Percentiles rank a stretch among this genome's conserved stretches.
Conservation (phyloP, 2,113 vertebrate species). For the Rhizomys pruinosus region DNA sequence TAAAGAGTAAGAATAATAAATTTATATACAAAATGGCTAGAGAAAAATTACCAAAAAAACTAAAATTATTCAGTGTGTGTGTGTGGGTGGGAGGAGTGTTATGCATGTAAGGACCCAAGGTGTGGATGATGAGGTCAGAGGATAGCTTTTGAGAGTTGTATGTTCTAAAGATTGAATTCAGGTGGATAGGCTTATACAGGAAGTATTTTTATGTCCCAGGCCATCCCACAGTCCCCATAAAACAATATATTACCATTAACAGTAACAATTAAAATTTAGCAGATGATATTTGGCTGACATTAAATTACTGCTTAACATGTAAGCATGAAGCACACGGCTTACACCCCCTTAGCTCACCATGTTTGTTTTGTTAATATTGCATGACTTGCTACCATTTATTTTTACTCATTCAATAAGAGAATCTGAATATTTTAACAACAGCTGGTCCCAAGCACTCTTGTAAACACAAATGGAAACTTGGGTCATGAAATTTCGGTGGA, state of each 20-base stretch:
- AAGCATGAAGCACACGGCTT: not conserved
- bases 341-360: not conserved
- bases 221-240: not conserved
- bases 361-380: not conserved
- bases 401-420: not conserved
- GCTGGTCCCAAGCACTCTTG: not conserved
- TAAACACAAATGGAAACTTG: slow-evolving; percentile 15
- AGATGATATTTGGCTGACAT: not conserved
- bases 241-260: not conserved
- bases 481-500: not conserved
- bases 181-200: too few relatives aligned
- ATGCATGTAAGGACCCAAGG: too few relatives aligned
- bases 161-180: not conserved
- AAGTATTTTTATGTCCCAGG: not conserved
- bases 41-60: not conserved
- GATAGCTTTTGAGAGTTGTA: not conserved
- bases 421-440: slow-evolving; percentile 30
- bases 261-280: slow-evolving; percentile 7
- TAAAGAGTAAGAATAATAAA: slow-evolving; percentile 8
- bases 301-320: slow-evolving; percentile 30
- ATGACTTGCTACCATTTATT: not conserved
- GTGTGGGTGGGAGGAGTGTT: too few relatives aligned
- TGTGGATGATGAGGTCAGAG: not conserved
- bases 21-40: slow-evolving; percentile 18
- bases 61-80: too few relatives aligned